Percentiles rank a stretch among this genome's conserved stretches.
Evolutionary conservation across 2,888 invertebrate genomes (phyloP).

Genomic region (Conistra vaccinii): DNA sequence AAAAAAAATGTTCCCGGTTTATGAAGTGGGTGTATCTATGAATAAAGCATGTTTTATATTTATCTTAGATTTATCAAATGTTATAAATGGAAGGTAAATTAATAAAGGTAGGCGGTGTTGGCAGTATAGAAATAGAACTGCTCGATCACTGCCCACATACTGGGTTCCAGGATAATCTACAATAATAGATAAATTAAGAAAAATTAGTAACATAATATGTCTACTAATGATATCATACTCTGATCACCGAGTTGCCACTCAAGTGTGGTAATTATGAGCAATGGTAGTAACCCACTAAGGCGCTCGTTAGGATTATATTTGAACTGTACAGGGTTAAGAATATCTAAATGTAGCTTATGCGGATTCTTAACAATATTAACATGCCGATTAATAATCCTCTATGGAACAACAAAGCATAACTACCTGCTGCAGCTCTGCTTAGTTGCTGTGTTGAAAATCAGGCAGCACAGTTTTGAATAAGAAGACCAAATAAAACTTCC

Average conservation of each 20-base stretch:
- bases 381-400: neutral
- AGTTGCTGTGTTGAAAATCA: no score
- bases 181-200: slow-evolving; percentile 27
- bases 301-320: slow-evolving; percentile 8
- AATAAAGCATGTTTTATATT: neutral
- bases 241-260: slow-evolving; percentile 3
- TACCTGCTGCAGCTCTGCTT: no score
- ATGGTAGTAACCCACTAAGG: slow-evolving; percentile 1
- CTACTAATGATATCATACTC: slow-evolving; percentile 22
- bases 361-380: neutral
- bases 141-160: slow-evolving; percentile 27
- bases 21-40: neutral
- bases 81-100: slow-evolving; percentile 3
- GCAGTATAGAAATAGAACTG: slow-evolving; percentile 11
- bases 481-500: neutral
- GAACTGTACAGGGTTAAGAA: neutral
- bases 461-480: neutral
- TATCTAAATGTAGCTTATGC: neutral
- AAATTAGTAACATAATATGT: slow-evolving; percentile 3
- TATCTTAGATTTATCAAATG: neutral
- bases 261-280: slow-evolving; percentile 38
- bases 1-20: slow-evolving; percentile 32
- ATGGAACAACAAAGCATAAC: neutral
- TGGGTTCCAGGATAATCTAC: no score
- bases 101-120: neutral